Conservation (phyloP, 2,888 invertebrate species). For the Proisotoma minuta region DNA sequence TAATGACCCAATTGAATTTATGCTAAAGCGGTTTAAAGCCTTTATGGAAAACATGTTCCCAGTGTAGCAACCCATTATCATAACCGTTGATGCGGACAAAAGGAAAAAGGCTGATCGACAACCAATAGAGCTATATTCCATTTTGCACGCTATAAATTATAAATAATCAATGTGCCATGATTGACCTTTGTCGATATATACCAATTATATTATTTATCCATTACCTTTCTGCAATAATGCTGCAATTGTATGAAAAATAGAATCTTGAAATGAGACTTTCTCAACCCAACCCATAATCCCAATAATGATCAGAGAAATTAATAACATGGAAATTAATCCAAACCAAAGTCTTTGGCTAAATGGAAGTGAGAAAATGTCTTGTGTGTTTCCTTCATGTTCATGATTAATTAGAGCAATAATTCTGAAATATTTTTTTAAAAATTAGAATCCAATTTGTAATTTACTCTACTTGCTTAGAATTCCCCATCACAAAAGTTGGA, state of each 20-base stretch:
- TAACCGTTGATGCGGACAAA: constrained; percentile 15
- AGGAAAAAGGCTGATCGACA: constrained; percentile 7
- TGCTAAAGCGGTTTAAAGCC: constrained; percentile 23
- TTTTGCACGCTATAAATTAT: no score
- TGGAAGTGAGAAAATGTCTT: constrained; percentile 20
- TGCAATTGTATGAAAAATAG: background rate
- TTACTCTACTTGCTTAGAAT: constrained; percentile 16
- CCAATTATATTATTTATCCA: no score
- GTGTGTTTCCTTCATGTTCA: constrained; percentile 18
- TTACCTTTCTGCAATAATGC: constrained; percentile 19
- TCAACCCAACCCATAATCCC: background rate
- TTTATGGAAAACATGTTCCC: constrained; percentile 33
- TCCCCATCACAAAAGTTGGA: constrained; percentile 25
- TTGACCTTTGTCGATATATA: no score
- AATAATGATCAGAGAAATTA: constrained; percentile 11
- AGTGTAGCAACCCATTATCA: constrained; percentile 31
- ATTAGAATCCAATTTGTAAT: no score
- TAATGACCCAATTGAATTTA: constrained; percentile 30
- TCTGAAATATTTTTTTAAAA: constrained; percentile 10
- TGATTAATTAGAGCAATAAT: constrained; percentile 29
- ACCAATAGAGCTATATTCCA: no score
- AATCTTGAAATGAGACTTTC: background rate
- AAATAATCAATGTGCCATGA: no score
- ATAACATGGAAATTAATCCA: constrained; percentile 7
- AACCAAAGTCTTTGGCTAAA: constrained; percentile 25